Evolutionary conservation across 2,888 invertebrate species (phyloP), one percentile per base, ranked within the genome.

Genomic region (Euproctis similis): DNA sequence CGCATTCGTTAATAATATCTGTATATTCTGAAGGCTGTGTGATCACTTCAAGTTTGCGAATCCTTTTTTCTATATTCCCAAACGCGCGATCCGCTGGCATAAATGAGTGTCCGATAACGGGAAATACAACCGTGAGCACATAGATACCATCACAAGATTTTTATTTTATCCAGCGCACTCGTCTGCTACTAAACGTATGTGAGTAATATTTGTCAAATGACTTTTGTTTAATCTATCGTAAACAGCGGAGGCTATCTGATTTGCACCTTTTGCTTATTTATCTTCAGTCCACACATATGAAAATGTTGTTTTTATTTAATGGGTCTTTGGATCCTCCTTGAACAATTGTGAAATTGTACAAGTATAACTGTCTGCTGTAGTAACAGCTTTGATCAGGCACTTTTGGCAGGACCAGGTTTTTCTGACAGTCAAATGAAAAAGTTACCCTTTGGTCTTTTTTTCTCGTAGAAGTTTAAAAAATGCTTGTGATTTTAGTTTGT

Each of bases 101-200:
- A 14, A 14, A 14, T 4, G 14, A 14, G 14, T 14, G 14, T 6
- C 14, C 14, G 6, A 6, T 14, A 14, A 14, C 14, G 14, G 14
- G 14, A 14, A 14, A 14, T n/a, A n/a, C n/a, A n/a, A n/a, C n/a
- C n/a, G n/a, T n/a, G 27, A 12, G 20, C 27, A 30, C 36, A 36
- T 36, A 7, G 30, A 26, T 10, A 33, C 10, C 27, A 31, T 36
- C n/a, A 28, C 27, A 17, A 26, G 22, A 12, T 39, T 39, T 34
- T 39, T 39, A 17, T 36, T 39, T 30, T 39, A 36, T 9, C 20
- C 36, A 2, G 30, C 36, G 20, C 39, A 39, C 12, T 36, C 36
- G 19, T 39, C 36, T n/a, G 36, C 26, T 14, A 34, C 12, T 7
- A 34, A 20, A 12, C 39, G 9, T 16, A 32, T 21, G 12, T 14